Conservation (phyloP, 1,140 invertebrate species). For the Lysiphlebus fabarum region DNA sequence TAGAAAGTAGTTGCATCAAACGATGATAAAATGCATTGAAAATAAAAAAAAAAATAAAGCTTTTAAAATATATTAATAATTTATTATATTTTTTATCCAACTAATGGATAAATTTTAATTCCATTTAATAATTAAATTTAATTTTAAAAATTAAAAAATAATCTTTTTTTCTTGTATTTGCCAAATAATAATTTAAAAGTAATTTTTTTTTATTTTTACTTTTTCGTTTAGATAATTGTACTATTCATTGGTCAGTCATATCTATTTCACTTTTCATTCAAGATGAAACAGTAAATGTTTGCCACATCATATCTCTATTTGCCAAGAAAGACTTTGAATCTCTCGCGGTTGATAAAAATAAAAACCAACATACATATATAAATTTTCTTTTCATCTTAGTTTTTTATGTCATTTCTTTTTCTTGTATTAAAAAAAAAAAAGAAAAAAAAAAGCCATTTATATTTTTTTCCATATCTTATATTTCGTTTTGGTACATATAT, state of each 20-base stretch:
- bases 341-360: conserved; percentile 47
- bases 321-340: conserved; percentile 47
- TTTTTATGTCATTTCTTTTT: no score
- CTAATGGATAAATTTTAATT: no score
- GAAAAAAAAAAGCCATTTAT: no score
- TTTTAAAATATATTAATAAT: no score
- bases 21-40: conserved; percentile 12
- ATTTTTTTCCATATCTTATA: no score
- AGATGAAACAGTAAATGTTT: conserved; percentile 50
- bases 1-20: neutral
- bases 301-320: conserved; percentile 44
- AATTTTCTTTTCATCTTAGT: no score
- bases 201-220: neutral
- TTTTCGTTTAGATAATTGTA: neutral
- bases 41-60: conserved; percentile 5
- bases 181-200: no score
- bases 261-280: conserved; percentile 46
- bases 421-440: no score
- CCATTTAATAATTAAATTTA: no score
- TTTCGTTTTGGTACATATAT: no score
- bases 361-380: neutral
- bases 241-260: conserved; percentile 40
- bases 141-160: neutral
- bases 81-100: no score
- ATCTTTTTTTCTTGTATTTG: neutral